These are phyloP conservation scores for Tyria jacobaeae DNA, from an alignment of 2,888 invertebrate species.

Conservation along the genomic window DNA sequence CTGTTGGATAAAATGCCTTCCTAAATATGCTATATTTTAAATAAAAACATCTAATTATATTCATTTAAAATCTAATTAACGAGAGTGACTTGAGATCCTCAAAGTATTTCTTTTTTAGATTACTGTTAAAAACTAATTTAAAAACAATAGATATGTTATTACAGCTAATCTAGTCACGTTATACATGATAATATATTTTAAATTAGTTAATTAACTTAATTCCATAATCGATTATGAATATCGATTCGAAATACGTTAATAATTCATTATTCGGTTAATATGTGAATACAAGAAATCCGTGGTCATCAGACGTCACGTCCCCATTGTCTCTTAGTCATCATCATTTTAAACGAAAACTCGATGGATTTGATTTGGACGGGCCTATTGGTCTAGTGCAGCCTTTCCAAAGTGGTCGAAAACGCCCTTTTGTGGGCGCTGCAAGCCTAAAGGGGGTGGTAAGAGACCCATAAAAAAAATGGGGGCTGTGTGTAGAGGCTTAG, in stretches of 20 bases:
- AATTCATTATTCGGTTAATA: background rate
- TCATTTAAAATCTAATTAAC: no score
- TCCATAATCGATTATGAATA: background rate
- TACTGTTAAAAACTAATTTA: background rate
- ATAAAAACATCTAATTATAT: no score
- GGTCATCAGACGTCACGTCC: background rate
- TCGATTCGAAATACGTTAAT: background rate
- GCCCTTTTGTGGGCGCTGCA: no score
- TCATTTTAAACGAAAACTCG: no score
- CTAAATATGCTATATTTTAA: background rate
- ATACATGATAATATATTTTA: background rate
- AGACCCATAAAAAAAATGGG: no score
- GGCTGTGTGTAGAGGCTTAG: no score
- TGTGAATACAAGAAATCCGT: background rate
- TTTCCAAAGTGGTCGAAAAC: no score
- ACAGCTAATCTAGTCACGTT: background rate
- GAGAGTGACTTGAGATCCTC: background rate
- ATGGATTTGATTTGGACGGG: no score
- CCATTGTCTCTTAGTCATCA: background rate
- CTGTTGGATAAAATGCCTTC: background rate
- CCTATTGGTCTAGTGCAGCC: no score
- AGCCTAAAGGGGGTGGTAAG: no score
- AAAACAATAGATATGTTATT: background rate
- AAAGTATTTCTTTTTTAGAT: background rate
- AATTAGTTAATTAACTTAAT: constrained; percentile 2